Base-by-base conservation (phyloP, 2,888 invertebrate genomes). In the Drosophila kanekoi region DNA sequence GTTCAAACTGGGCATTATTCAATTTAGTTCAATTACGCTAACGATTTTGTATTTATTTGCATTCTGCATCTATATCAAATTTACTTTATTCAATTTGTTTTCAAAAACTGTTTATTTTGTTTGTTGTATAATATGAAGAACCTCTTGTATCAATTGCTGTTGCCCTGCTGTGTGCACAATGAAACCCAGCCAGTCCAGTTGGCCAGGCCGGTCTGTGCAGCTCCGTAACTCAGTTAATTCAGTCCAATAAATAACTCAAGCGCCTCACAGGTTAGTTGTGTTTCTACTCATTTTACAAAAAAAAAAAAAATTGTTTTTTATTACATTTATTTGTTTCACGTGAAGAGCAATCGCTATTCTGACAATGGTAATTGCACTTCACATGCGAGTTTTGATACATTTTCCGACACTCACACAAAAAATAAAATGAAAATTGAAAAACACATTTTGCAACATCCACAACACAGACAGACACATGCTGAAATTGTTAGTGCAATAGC, bases 181-280 rank as follows among this genome's bases (percentile, higher is more conserved):
- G 89, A 87, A 83, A 81, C 81, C 77, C 71, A 54, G 77, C 84
- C 84, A 74, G 76, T 73, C 57, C 59, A 70, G 87, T 76, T 82
- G 89, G 81, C 87, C 81, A 68, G 88, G 89, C 89, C 81, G 70
- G 65, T 72, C 80, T 76, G 86, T 83, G 75, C 82, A 81, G 87
- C 85, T 87, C 85, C 86, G 89, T 69, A 66, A 63, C 77, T 88
- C 83, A 86, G 89, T 80, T 89, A 83, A 86, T 82, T 83, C 89
- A 74, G 74, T 79, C 79, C 75, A 79, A 73, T 72, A 86, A 64
- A 70, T 66, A 77, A 71, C 71, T 88, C 90, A 91, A 91, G 89
- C 90, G 89, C 88, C 87, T 76, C 81, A 90, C 91, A 91, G 91
- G 91, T 91, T 91, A 91, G 91, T 91, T 91, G 89, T 89, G 89